Evolutionary conservation across 1,140 invertebrate species (phyloP).

Genomic region (Acromyrmex heyeri): DNA sequence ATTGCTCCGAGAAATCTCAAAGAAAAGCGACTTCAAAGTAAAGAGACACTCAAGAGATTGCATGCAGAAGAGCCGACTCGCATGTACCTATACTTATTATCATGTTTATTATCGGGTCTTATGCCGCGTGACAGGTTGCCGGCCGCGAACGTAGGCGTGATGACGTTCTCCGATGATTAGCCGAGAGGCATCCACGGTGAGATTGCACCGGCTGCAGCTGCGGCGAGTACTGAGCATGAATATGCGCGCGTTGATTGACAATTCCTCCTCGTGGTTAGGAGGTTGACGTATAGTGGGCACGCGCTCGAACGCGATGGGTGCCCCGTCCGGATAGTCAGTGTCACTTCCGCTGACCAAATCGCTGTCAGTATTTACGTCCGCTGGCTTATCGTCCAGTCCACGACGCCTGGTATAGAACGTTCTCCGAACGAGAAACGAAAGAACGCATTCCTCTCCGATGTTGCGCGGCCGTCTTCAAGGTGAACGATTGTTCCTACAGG

Average conservation of each 20-base stretch:
- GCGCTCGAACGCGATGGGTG: slow-evolving; percentile 60
- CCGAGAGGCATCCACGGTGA: slow-evolving; percentile 31
- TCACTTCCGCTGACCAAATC: slow-evolving; percentile 79
- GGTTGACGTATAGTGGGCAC: slow-evolving; percentile 49
- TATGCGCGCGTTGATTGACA: slow-evolving; percentile 48
- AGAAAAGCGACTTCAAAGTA: background rate
- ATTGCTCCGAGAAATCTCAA: background rate
- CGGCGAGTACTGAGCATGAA: slow-evolving; percentile 12
- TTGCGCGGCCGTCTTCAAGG: slow-evolving; percentile 7
- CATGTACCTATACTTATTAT: slow-evolving; percentile 5
- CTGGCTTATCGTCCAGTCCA: slow-evolving; percentile 59
- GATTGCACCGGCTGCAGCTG: background rate
- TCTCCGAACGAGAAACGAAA: background rate
- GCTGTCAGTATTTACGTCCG: slow-evolving; percentile 67
- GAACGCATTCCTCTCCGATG: background rate
- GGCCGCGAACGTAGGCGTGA: slow-evolving; percentile 8
- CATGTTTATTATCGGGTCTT: slow-evolving; percentile 7
- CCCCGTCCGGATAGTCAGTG: slow-evolving; percentile 66
- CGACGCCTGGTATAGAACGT: background rate
- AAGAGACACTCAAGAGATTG: background rate
- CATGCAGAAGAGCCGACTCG: background rate
- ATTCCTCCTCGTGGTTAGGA: slow-evolving; percentile 64
- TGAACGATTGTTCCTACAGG: background rate
- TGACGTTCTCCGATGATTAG: slow-evolving; percentile 55
- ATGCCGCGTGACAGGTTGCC: background rate